Base-by-base conservation (phyloP, 2,797 vertebrate species). In the Melanotaenia maccullochi region DNA sequence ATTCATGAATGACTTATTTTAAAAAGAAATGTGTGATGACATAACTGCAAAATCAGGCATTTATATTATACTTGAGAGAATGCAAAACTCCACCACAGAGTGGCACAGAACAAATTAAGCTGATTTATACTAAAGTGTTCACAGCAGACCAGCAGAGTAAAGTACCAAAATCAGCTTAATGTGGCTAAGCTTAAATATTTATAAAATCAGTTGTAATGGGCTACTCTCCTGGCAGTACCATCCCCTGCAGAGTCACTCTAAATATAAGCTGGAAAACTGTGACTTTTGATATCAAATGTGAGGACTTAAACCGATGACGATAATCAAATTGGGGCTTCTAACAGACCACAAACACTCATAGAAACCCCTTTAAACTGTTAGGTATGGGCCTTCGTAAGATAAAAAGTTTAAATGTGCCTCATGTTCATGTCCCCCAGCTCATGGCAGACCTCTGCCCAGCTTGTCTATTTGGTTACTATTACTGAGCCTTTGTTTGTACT, bases 111-210 rank as follows among this genome's bases (percentile, higher is more conserved):
- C 93, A 93, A 95, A 95, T 95, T 95, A 96, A 95, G 94, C 90
- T 89, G 95, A 94, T 96, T 96, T 96, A 94, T 89, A 77, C 80
- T 95, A 93, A 95, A 95, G 92, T 95, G 94, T 83, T 95, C 92
- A 90, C 93, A 87, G 92, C 93, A 94, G 93, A 93, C 89, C 91
- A 94, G 95, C 92, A 93, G 95, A 92, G 94, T 95, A 95, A 96
- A 96, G 95, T 94, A 95, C 94, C 92, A 89, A 95, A 96, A 97
- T 95, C 95, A 93, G 95, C 94, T 96, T 96, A 95, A 90, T 86
- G 83, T 73, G 87, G 88, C 91, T 96, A 94, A 96, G 93, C 94
- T 91, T 94, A 94, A 95, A 95, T 93, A 93, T 95, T 95, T 94
- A 95, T 94, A 86, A 95, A 96, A 95, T 95, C 87, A 88, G 91